Percentiles rank a stretch among this genome's conserved stretches.
Evolutionary conservation across 2,797 vertebrate species (phyloP).

Genomic region (Paguma larvata): DNA sequence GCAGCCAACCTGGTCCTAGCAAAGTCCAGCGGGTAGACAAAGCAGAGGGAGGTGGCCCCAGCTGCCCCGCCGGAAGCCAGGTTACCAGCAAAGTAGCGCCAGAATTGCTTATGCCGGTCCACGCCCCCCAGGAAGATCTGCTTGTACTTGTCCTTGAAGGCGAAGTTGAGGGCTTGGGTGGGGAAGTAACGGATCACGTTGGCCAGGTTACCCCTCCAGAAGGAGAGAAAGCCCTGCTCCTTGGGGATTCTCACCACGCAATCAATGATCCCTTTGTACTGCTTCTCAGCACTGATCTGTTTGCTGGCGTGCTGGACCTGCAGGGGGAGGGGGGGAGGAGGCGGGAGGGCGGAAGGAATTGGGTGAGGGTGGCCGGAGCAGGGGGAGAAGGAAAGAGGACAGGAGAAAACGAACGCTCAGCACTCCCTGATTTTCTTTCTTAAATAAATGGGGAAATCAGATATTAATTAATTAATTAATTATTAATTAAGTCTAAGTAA

Average conservation of each 20-base stretch:
- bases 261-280: constrained; percentile 99
- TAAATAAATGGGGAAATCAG: not conserved
- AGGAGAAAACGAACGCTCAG: not conserved
- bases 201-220: constrained; percentile 99
- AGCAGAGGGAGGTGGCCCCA: constrained; percentile 98
- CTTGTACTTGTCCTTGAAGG: constrained; percentile 99
- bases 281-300: constrained; percentile 95
- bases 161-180: constrained; percentile 99
- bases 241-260: constrained; percentile 97
- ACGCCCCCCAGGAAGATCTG: constrained; percentile 99
- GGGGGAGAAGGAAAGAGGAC: not conserved
- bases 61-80: constrained; percentile 97
- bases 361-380: not conserved
- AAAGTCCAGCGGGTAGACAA: constrained; percentile 99
- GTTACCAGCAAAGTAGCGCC: constrained; percentile 99
- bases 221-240: constrained; percentile 97
- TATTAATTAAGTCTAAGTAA: not conserved
- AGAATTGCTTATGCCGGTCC: constrained; percentile 98
- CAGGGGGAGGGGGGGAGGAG: accelerated
- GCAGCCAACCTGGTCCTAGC: constrained; percentile 98
- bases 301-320: constrained; percentile 99
- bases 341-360: not conserved
- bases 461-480: not conserved
- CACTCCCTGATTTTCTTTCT: not conserved
- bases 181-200: constrained; percentile 99